Evolutionary conservation across 2,888 invertebrate species (phyloP), one percentile per base, ranked within the genome.

Genomic region (Dryobotodes eremita): DNA sequence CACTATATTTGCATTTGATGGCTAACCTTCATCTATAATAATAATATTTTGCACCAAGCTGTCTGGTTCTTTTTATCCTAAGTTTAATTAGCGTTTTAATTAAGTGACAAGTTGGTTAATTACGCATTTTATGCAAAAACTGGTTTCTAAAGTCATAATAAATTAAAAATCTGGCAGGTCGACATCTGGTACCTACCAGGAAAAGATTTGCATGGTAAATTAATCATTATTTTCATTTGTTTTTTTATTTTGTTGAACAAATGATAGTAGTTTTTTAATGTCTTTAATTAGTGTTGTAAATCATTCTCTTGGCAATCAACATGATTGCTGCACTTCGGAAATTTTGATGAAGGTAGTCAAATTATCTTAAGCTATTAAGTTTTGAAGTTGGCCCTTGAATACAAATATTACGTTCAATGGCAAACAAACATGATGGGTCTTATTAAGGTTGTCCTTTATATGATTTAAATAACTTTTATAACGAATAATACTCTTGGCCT

Each of bases 311-410:
- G 31, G 50, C 31, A 71, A 71, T 80, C 36, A 59, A 74, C n/a
- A 53, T 68, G 61, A 71, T 68, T 71, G 50, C 42, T 7, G 31
- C 48, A 31, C 0, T 72, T 71, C 15, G 11, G 50, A 59, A 53
- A 66, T 23, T 50, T 7, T 74, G 42, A 74, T 55, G 61, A 20
- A 74, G 55, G 23, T 36, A 36, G 74, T 11, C 6, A 66, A 61
- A 75, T 85, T 85, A 80, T 64, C 69, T 75, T 81, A 72, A 46
- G 20, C 55, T 26, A 57, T 81, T 55, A 69, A 42, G 36, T 64
- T 85, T 71, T 31, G 8, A 42, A 55, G 7, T 11, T 7, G 57
- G 71, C 83, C 82, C 71, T 81, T 83, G 82, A 65, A 72, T 36
- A 17, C 0, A 26, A 65, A 59, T 53, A 26, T 73, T 23, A 53